Base-by-base conservation (phyloP, 2,113 vertebrate species). In the Terrapene triunguis region DNA sequence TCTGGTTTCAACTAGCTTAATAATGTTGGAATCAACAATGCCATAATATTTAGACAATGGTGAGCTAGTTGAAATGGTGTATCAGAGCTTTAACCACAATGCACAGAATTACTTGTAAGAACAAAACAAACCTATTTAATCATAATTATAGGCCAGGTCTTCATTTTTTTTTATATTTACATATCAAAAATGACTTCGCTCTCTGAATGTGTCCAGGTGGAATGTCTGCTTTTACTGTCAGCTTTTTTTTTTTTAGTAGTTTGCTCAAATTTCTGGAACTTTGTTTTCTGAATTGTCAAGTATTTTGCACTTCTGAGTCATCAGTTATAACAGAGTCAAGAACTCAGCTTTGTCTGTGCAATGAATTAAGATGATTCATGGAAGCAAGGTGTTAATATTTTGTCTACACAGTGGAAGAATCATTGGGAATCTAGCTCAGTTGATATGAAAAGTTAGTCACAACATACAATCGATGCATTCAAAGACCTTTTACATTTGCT, bases 341-440 rank as follows among this genome's bases (percentile, higher is more conserved):
- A 47, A 42, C 72, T 13, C 47, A 76, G 42, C 3, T 8, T 86
- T 92, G 69, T 80, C 47, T 81, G 83, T 54, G 80, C 38, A 94
- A 48, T 10, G 9, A 88, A 92, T 38, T 21, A 80, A 91, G 47
- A 80, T 76, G 42, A 59, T 92, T 93, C n/a, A 13, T 85, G 69
- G 80, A 69, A 96, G 53, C 57, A 90, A 80, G 48, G 80, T 27
- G 54, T 84, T 90, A 82, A 82, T 47, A 94, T 96, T 38, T 84
- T 90, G 47, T 83, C 87, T 93, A 32, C 69, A 85, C 8, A 38
- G 65, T 21, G 35, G 65, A 69, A 69, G 32, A 69, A 10, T 69
- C 17, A 69, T 38, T 38, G 19, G 35, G 35, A 69, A 21, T 69
- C 65, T n/a, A 69, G 17, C 35, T 69, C 9, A 38, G 17, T 35